Evolutionary conservation across 2,888 invertebrate species (phyloP), one percentile per base, ranked within the genome.

Genomic region (Allolobophora icterica): DNA sequence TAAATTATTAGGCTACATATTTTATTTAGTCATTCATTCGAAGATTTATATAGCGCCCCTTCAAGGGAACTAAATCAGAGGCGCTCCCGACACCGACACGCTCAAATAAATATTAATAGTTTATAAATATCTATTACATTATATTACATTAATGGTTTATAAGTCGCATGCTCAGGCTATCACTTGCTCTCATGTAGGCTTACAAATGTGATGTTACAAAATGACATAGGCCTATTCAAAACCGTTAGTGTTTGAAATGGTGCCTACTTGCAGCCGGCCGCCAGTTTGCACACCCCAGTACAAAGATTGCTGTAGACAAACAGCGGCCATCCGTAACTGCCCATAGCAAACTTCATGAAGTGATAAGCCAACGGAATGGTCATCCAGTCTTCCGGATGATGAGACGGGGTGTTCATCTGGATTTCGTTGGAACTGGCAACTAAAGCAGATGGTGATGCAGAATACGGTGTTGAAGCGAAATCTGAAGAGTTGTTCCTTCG

Each of bases 241-340:
- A n/a, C 30, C 71, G n/a, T 30, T 8, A 71, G 0, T n/a, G 30
- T n/a, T 71, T 71, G 3, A 89, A 40, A 33, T 30, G 42, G 30
- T 33, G 71, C 93, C 91, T 92, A 95, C 95, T 94, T 94, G 93
- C 94, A 94, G 11, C 93, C 91, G 33, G 93, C 89, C 92, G 93
- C 96, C 91, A 98, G 95, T 93, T 97, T 96, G 95, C 97, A 97
- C 93, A 97, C 96, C 4, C 97, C 97, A 0, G 97, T 97, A 92
- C 97, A 97, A 92, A 97, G 97, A 94, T 97, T 97, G 71, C 97
- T 96, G 94, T 97, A 97, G 94, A 98, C 95, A 92, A 97, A 97
- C 94, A 97, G 97, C 0, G 98, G 97, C 98, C 98, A 98, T 0
- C 98, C 98, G 94, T 98, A 98, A 17, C 97, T 97, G 11, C 97